Evolutionary conservation across 1,140 invertebrate species (phyloP), one percentile per base, ranked within the genome.

Genomic region (Drosophila nikananu): DNA sequence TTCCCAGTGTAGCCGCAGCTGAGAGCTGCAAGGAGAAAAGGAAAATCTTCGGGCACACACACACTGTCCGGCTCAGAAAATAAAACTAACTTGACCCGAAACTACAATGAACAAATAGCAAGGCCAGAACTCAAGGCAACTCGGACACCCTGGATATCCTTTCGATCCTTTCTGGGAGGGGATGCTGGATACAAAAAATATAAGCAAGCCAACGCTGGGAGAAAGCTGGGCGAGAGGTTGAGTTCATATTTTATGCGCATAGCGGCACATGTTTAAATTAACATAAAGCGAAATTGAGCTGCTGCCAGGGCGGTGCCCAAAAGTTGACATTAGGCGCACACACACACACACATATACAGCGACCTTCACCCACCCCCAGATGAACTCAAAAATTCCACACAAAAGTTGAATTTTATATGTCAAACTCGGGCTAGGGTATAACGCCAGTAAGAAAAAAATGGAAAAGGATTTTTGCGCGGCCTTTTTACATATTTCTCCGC

Each of bases 221-320:
- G 30, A 51, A 57, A 41, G 55, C 49, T 32, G 59, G 39, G 25
- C n/a, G 57, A 35, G 61, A 66, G 63, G 54, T 51, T 51, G 60
- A 72, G 79, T 90, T 90, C 86, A 90, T 90, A 90, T 90, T 90
- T 90, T 90, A 90, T 90, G 86, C 86, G 86, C 86, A 86, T 90
- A 86, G 86, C 81, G 84, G 86, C 86, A 90, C 86, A 90, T 90
- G 86, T 90, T 90, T 90, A 90, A 90, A 90, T 90, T 90, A 90
- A 90, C 86, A 90, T 90, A 90, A 90, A 90, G 79, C 81, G 81
- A 90, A 90, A 90, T 90, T 90, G 86, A 90, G 86, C 84, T 80
- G 77, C 84, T 83, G 71, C 83, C 64, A 52, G 73, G 63, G 70
- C 80, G 80, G 67, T 74, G 55, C 77, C 79, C 66, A 60, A 65